Base-by-base conservation (phyloP, 2,113 vertebrate genomes). In the Chaetops frenatus region DNA sequence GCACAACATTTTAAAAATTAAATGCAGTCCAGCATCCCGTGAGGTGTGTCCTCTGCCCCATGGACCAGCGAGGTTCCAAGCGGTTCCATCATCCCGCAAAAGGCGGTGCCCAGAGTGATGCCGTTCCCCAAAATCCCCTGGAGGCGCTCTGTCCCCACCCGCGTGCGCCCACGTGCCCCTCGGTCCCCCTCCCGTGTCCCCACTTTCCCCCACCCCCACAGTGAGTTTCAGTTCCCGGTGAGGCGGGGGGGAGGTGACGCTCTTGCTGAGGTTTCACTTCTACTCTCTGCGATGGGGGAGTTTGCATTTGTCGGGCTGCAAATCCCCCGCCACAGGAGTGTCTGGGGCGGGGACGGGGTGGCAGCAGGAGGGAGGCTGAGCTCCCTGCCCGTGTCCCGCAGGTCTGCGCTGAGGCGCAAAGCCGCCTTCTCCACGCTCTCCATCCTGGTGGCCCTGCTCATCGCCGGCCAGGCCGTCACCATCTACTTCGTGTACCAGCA, bases 381-480 rank as follows among this genome's bases (percentile, higher is more conserved):
- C 24, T 36, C 60, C 12, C 24, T 56, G 28, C 51, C 47, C 2
- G 0, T 47, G 33, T 36, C 56, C 62, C 4, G 8, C 96, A 98
- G 97, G 42, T 66, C 88, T 33, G 97, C 74, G 6, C 96, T 98
- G 86, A 95, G 95, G 25, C 97, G 92, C 10, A 98, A 97, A 48
- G 85, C 98, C 1, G 94, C 97, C 91, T 91, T 99, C 28, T 98
- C 98, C 0, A 96, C 97, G 1, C 87, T 99, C 67, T 98, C 99
- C 2, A 94, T 99, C 78, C 97, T 99, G 96, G 98, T 98, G 16
- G 98, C 98, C 20, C 91, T 99, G 95, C 98, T 99, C 44, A 87
- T 99, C 23, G 98, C 96, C 0, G 98, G 99, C 91, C 99, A 99
- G 97, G 99, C 98, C 15, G 98, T 99, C 95, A 99, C 98, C 0